A percentile compares a stretch with the other conserved stretches of the same genome.
phyloP scores from a whole-genome alignment of 2,797 vertebrate genomes.

The Spizella passerina region DNA sequence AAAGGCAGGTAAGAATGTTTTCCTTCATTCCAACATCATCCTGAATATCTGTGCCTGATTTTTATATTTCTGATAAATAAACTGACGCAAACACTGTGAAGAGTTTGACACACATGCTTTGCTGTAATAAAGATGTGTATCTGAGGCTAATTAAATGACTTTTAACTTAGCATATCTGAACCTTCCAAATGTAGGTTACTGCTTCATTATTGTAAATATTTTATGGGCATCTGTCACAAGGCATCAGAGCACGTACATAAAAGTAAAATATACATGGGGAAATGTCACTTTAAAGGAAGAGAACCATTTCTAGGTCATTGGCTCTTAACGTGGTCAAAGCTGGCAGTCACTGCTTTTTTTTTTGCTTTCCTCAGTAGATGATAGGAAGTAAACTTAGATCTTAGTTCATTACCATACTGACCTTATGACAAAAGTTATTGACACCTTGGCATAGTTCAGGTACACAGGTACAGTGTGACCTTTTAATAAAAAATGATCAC shows the following conservation, averaged over 20 bases:
- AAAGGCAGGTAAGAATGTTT: neutral
- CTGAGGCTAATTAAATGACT: neutral
- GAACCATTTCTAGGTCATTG: neutral
- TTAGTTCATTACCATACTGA: neutral
- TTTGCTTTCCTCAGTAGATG: neutral
- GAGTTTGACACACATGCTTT: neutral
- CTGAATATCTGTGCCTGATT: neutral
- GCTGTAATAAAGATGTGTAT: neutral
- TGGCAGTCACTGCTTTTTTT: neutral
- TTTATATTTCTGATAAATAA: neutral
- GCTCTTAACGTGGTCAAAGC: neutral
- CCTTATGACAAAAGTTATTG: neutral
- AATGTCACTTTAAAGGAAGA: neutral
- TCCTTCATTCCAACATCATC: neutral
- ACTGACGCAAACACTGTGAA: neutral
- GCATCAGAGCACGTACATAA: neutral
- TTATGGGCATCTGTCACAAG: slow-evolving; percentile 35
- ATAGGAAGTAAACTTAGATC: neutral
- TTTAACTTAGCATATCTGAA: neutral
- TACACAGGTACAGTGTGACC: neutral
- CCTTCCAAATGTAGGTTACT: slow-evolving; percentile 47
- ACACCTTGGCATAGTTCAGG: neutral
- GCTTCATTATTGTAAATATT: slow-evolving; percentile 49
- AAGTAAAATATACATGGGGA: neutral
- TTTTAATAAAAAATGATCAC: neutral